Evolutionary conservation across 2,888 invertebrate species (phyloP).

Genomic region (Polia nebulosa): DNA sequence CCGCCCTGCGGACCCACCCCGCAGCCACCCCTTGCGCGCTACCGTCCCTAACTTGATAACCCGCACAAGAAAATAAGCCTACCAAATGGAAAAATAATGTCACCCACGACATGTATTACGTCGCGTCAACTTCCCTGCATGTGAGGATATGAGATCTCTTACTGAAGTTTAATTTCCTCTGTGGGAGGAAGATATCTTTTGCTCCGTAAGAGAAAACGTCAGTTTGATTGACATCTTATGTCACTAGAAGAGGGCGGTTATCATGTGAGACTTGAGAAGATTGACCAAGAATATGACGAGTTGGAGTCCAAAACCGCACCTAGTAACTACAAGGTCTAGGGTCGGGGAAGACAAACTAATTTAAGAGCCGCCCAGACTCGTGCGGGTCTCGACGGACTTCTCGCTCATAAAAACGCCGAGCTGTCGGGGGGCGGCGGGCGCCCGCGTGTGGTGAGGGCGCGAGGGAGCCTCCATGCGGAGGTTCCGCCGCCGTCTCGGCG

Average conservation of each 20-base stretch:
- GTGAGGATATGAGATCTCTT: conserved; percentile 58
- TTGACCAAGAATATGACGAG: conserved; percentile 15
- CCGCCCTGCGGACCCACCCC: conserved; percentile 88
- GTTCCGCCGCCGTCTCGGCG: conserved; percentile 91
- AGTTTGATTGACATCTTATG: conserved; percentile 15
- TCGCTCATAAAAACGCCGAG: conserved; percentile 88
- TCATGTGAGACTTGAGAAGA: not conserved
- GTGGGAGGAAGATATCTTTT: conserved; percentile 22
- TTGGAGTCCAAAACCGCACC: conserved; percentile 61
- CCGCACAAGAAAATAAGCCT: conserved; percentile 89
- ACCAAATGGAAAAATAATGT: conserved; percentile 90
- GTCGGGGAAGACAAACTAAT: conserved; percentile 82
- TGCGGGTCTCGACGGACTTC: conserved; percentile 84
- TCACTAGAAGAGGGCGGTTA: conserved; percentile 1
- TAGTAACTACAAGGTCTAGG: conserved; percentile 76
- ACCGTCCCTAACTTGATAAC: conserved; percentile 90
- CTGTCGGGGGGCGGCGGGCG: conserved; percentile 83
- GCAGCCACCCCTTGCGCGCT: conserved; percentile 81
- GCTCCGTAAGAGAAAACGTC: conserved; percentile 7
- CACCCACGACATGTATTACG: conserved; percentile 82
- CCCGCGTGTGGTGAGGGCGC: conserved; percentile 78
- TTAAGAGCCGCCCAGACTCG: conserved; percentile 85
- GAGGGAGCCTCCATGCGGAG: conserved; percentile 88
- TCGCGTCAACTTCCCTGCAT: conserved; percentile 70
- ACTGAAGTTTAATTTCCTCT: conserved; percentile 39